Percentiles rank a stretch among this genome's conserved stretches.
phyloP scores from a whole-genome alignment of 2,888 invertebrate species.

The Autographa pulchrina region DNA sequence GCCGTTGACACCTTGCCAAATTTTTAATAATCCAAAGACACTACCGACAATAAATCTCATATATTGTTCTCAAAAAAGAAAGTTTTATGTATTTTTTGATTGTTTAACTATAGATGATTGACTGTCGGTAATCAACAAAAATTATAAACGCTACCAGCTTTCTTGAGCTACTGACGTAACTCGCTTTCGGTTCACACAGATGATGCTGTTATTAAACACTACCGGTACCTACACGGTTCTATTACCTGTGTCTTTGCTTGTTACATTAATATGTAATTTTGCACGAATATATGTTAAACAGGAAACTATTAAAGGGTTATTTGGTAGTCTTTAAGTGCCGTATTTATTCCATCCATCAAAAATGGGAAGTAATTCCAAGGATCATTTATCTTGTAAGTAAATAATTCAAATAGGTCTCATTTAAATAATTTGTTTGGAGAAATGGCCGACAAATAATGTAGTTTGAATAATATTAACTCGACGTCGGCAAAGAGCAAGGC shows the following conservation, averaged over 20 bases:
- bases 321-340: conserved; percentile 27
- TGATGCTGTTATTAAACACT: conserved; percentile 43
- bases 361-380: conserved; percentile 12
- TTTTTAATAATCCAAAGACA: conserved; percentile 59
- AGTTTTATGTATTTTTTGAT: conserved; percentile 70
- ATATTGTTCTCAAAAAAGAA: conserved; percentile 71
- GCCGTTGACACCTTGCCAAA: conserved; percentile 59
- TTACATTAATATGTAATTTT: conserved; percentile 15
- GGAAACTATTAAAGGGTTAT: conserved; percentile 21
- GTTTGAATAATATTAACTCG: conserved; percentile 36
- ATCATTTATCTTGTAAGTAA: conserved; percentile 27
- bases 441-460: conserved; percentile 33
- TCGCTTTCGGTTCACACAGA: conserved; percentile 63
- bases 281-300: conserved; percentile 23
- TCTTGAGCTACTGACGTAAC: conserved; percentile 67
- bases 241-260: conserved; percentile 8
- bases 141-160: conserved; percentile 71
- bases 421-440: conserved; percentile 24
- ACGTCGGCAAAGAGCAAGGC: conserved; percentile 63
- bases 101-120: conserved; percentile 79
- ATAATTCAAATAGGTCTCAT: conserved; percentile 20
- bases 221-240: conserved; percentile 29
- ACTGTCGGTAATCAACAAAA: conserved; percentile 69
- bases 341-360: conserved; percentile 25
- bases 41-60: conserved; percentile 50